Evolutionary conservation across 2,888 invertebrate species (phyloP), one percentile per base, ranked within the genome.

Genomic region (Napeogenes inachia): DNA sequence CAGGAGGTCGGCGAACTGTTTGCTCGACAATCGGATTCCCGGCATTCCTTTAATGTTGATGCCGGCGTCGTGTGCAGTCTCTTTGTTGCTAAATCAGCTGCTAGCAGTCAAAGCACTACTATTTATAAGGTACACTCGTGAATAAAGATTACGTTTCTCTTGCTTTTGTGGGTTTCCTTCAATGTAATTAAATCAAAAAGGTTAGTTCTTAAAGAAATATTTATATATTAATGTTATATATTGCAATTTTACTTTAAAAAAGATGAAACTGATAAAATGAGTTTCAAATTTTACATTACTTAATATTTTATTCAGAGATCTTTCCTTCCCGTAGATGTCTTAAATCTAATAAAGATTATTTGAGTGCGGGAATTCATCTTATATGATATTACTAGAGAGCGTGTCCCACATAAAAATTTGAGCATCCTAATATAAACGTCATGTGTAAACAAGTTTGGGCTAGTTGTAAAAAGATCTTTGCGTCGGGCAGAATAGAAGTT

Each of bases 1-100:
- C 64, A 61, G 63, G 67, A 64, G 67, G 63, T 68, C 57, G 67
- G 66, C 68, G 66, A 67, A 70, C 64, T 69, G 68, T 71, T 69
- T 71, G 69, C 68, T 63, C 59, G 69, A 69, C 69, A 68, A 63
- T 68, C 73, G 63, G 61, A 61, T 63, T 65, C 58, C 57, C 60
- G 57, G 58, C 60, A 62, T 58, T 62, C 64, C 60, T 59, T 61
- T 64, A 64, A 67, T 63, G 67, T 59, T 59, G 56, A 50, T 60
- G 63, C 61, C 58, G 56, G 56, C 60, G 62, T 62, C 62, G 62
- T 58, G 57, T 62, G 62, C 65, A 65, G 58, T 64, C 67, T 62
- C 67, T 67, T 67, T 67, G 67, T 62, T 54, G 61, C 64, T 63
- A 35, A 63, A 67, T 67, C 67, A 62, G 62, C 56, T 57, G 42